Conservation (phyloP, 2,113 vertebrate species). For the Misgurnus mizolepis region DNA sequence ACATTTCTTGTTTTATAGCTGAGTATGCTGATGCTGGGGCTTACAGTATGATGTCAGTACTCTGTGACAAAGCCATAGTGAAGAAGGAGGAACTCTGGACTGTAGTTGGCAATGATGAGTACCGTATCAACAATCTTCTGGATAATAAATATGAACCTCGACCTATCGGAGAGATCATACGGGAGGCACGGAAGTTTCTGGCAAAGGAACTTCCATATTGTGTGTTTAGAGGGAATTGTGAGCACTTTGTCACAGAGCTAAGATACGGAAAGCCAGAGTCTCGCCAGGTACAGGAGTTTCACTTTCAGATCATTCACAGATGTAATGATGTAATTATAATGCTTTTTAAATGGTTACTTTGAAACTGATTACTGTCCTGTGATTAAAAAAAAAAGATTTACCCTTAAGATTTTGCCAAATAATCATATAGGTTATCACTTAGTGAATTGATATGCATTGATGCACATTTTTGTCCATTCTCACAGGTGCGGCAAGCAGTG, state of each 20-base stretch:
- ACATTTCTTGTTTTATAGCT: conserved; percentile 54
- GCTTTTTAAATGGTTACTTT: background rate
- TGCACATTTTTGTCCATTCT: background rate
- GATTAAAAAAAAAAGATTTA: background rate
- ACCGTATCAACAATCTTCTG: conserved; percentile 74
- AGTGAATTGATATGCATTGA: background rate
- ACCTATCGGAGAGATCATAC: conserved; percentile 56
- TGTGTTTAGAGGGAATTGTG: conserved; percentile 71
- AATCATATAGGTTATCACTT: too few species aligned
- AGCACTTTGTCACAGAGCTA: conserved; percentile 79
- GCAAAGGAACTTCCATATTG: conserved; percentile 63
- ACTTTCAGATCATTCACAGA: too few species aligned
- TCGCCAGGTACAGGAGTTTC: conserved; percentile 74
- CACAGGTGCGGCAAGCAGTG: conserved; percentile 62
- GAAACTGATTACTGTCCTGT: background rate
- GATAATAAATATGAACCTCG: conserved; percentile 64
- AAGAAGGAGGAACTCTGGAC: conserved; percentile 73
- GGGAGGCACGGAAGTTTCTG: conserved; percentile 58
- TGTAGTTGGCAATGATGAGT: conserved; percentile 63
- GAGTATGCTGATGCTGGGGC: conserved; percentile 61
- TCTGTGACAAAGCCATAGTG: conserved; percentile 73
- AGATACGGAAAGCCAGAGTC: conserved; percentile 77
- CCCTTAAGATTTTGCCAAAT: too few species aligned
- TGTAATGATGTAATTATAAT: background rate
- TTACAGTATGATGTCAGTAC: conserved; percentile 77